Conservation (phyloP, 2,113 vertebrate species). For the Phodopus roborovskii region DNA sequence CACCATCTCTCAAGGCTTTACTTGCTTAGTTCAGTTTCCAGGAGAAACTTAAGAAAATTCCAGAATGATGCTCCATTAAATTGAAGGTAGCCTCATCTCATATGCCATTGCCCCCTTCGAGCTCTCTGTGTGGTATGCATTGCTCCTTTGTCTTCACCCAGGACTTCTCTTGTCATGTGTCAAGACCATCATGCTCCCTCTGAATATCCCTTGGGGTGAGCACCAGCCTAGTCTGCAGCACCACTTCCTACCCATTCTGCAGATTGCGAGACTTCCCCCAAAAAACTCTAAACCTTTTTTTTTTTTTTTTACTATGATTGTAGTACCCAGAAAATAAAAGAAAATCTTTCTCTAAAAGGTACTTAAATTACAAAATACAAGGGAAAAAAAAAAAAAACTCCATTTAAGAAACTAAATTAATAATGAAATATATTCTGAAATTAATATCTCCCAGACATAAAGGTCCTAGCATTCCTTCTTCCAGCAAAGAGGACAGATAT, state of each 20-base stretch:
- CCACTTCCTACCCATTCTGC: background rate
- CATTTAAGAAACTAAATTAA: constrained; percentile 38
- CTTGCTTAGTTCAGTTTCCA: constrained; percentile 7
- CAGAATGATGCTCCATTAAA: background rate
- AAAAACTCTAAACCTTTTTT: background rate
- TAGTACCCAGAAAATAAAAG: background rate
- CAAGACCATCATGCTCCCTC: background rate
- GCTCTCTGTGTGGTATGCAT: rapidly evolving
- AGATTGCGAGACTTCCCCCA: background rate
- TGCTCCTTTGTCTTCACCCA: background rate
- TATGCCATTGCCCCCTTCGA: rapidly evolving
- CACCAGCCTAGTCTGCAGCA: rapidly evolving
- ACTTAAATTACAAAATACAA: background rate
- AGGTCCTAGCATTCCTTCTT: background rate
- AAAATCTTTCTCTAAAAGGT: background rate
- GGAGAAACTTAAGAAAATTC: background rate
- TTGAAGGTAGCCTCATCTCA: background rate
- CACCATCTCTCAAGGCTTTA: background rate
- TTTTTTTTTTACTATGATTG: background rate
- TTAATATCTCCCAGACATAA: background rate
- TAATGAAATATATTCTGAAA: background rate
- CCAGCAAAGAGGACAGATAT: background rate
- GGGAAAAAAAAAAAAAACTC: background rate
- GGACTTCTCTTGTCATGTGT: rapidly evolving
- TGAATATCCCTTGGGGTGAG: background rate